Conservation (phyloP, 2,113 vertebrate genomes). For the Pygoscelis adeliae region DNA sequence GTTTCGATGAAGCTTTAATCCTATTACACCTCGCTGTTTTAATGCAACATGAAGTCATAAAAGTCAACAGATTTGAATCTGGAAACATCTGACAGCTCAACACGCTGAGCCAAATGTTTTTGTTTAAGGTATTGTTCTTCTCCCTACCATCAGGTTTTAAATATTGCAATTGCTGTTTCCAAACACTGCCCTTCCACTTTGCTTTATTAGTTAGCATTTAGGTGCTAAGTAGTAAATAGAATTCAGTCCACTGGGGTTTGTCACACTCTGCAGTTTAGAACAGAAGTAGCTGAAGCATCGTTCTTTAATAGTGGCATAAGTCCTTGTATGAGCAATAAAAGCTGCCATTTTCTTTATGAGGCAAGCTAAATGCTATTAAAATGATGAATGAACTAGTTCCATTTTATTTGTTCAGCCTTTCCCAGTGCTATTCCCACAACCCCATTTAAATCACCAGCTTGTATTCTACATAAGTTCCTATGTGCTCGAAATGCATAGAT, state of each 20-base stretch:
- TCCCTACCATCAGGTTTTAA: neutral
- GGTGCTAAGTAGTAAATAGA: constrained; percentile 8
- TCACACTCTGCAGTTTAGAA: neutral
- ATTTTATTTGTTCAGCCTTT: constrained; percentile 57
- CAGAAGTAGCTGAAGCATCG: neutral
- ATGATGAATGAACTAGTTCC: constrained; percentile 53
- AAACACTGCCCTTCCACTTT: neutral
- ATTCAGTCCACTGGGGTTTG: neutral
- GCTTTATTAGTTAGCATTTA: constrained; percentile 1
- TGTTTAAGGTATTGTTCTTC: neutral
- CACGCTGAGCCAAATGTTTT: neutral
- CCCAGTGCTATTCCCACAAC: constrained; percentile 12
- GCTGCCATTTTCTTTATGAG: constrained; percentile 44
- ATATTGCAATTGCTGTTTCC: neutral
- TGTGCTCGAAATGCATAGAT: neutral
- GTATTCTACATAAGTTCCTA: neutral
- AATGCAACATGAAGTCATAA: neutral
- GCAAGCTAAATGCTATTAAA: constrained; percentile 52
- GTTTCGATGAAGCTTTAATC: neutral
- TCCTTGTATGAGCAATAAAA: constrained; percentile 51
- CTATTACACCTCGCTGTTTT: neutral
- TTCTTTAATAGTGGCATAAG: constrained; percentile 19
- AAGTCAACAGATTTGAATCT: neutral
- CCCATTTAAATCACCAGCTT: constrained; percentile 22
- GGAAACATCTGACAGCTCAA: neutral